These are phyloP conservation scores for Carollia perspicillata DNA, from an alignment of 2,113 vertebrate species.

Conservation along the genomic window DNA sequence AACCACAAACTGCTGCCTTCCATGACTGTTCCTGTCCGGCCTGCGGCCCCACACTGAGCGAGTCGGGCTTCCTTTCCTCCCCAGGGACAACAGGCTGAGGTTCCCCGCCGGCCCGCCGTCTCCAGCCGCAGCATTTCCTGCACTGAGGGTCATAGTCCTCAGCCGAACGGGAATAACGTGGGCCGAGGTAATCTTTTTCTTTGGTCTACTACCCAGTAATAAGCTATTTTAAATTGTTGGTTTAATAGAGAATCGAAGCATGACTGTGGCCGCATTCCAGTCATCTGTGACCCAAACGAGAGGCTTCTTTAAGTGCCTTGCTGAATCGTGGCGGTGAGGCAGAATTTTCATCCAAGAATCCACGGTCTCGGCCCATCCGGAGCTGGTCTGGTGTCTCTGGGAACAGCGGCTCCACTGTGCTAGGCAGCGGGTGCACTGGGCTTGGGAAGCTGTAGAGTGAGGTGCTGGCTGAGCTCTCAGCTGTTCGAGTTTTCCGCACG, in stretches of 20 bases:
- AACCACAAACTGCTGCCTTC: neutral
- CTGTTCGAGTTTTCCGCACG: neutral
- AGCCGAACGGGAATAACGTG: conserved; percentile 89
- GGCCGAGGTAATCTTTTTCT: conserved; percentile 86
- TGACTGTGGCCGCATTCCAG: neutral
- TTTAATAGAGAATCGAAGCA: neutral
- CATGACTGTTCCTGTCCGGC: neutral
- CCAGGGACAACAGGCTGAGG: conserved; percentile 89
- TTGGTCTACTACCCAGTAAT: neutral
- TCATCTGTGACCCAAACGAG: neutral
- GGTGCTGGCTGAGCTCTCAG: neutral
- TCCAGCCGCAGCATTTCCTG: conserved; percentile 79
- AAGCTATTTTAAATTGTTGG: neutral
- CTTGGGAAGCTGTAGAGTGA: neutral
- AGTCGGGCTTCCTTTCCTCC: neutral
- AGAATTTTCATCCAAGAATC: neutral
- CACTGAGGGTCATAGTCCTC: conserved; percentile 87
- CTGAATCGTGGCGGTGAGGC: neutral
- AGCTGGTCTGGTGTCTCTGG: neutral
- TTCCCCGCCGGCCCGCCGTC: conserved; percentile 75
- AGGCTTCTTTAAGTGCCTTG: neutral
- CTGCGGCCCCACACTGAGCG: neutral
- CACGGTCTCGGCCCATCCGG: neutral
- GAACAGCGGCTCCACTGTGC: too few relatives aligned
- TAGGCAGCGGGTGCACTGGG: rapidly evolving